Conservation (phyloP, 1,140 invertebrate species). For the Orchestia grillus region DNA sequence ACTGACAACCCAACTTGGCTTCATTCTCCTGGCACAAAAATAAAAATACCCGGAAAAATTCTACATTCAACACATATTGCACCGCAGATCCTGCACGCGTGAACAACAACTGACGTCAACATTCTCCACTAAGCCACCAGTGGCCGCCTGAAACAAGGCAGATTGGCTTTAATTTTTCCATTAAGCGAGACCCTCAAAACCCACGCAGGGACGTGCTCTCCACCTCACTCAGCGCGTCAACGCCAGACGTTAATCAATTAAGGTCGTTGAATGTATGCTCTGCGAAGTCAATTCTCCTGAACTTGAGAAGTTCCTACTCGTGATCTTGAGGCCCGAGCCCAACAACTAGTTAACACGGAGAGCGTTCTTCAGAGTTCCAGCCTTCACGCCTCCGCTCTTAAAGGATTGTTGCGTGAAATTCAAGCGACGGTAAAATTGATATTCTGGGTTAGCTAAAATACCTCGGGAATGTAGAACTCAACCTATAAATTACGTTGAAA, state of each 20-base stretch:
- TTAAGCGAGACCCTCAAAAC: background rate
- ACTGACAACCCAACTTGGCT: background rate
- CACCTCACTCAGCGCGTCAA: background rate
- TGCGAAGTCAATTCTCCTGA: background rate
- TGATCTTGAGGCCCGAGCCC: background rate
- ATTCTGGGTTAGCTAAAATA: no score
- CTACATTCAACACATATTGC: background rate
- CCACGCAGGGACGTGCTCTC: background rate
- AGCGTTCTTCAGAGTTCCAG: background rate
- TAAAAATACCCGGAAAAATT: background rate
- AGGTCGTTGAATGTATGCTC: background rate
- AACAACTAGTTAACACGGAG: background rate
- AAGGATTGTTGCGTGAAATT: background rate
- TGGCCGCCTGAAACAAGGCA: background rate
- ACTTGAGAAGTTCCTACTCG: background rate
- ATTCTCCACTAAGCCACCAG: background rate
- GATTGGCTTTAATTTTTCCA: background rate
- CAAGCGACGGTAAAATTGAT: background rate
- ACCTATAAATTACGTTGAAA: no score
- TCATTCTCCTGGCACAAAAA: background rate
- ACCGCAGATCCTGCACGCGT: background rate
- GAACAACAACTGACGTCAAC: background rate
- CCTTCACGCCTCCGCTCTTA: background rate
- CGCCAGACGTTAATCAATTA: background rate
- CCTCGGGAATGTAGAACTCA: no score